Conservation (phyloP, 1,140 invertebrate species). For the Dendrolimus punctatus region DNA sequence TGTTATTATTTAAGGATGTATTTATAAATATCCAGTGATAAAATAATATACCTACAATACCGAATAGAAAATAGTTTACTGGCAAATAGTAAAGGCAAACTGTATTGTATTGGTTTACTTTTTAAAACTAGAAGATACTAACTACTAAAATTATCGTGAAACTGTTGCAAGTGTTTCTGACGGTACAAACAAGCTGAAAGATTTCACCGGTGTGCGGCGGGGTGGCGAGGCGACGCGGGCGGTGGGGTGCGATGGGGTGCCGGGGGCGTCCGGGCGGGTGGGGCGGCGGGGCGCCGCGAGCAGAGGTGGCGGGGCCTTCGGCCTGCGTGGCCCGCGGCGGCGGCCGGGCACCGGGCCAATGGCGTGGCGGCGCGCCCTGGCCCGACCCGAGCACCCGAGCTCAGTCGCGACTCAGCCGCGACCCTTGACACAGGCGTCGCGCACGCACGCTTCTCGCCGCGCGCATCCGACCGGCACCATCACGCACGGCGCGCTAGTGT, state of each 20-base stretch:
- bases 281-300: conserved; percentile 34
- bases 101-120: no score
- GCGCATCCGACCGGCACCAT: conserved; percentile 60
- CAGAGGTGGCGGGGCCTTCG: conserved; percentile 66
- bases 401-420: conserved; percentile 65
- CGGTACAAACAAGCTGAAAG: conserved; percentile 53
- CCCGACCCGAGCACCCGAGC: conserved; percentile 60
- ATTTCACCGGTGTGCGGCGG: conserved; percentile 22
- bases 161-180: conserved; percentile 23
- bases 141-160: no score
- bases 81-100: no score
- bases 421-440: conserved; percentile 64
- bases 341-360: conserved; percentile 65
- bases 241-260: no score
- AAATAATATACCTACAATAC: no score
- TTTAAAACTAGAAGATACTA: no score
- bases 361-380: conserved; percentile 57
- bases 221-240: no score
- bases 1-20: no score
- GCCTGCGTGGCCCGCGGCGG: conserved; percentile 41
- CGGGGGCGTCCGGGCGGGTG: conserved; percentile 22
- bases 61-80: no score
- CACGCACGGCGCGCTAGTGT: conserved; percentile 68
- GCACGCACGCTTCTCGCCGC: conserved; percentile 38
- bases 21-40: no score